Conservation (phyloP, 2,797 vertebrate genomes). For the Coendou prehensilis region DNA sequence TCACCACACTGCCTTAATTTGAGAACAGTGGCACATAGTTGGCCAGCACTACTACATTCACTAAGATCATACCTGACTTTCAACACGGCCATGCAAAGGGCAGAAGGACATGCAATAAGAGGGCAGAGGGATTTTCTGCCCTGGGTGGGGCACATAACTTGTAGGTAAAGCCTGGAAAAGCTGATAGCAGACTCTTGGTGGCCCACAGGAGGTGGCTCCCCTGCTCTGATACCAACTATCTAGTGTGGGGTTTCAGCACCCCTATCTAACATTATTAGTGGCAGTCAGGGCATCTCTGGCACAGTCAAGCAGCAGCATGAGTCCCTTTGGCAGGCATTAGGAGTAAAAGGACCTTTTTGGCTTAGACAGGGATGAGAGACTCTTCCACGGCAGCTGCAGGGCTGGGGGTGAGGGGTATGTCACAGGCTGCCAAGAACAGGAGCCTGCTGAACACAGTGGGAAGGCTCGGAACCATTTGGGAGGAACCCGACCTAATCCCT, state of each 20-base stretch:
- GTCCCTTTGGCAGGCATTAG: conserved; percentile 9
- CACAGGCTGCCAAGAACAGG: not conserved
- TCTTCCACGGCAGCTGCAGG: not conserved
- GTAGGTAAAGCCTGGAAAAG: not conserved
- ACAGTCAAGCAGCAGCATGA: not conserved
- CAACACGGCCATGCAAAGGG: not conserved
- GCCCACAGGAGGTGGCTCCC: not conserved
- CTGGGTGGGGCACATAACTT: not conserved
- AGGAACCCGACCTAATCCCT: conserved; percentile 20
- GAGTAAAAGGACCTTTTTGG: conserved; percentile 13
- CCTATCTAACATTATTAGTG: not conserved
- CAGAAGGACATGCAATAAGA: not conserved
- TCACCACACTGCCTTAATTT: not conserved
- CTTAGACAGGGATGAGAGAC: conserved; percentile 13
- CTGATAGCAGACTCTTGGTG: not conserved
- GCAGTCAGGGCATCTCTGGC: not conserved
- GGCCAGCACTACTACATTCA: not conserved
- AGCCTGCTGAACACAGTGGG: conserved; percentile 42
- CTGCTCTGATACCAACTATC: not conserved
- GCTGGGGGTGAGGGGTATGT: not conserved
- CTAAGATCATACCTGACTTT: not conserved
- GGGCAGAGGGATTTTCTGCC: not conserved
- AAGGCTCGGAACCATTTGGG: conserved; percentile 62
- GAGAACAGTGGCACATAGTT: not conserved
- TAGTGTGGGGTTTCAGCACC: not conserved